Evolutionary conservation across 2,113 vertebrate species (phyloP).

Genomic region (Tetrax tetrax): DNA sequence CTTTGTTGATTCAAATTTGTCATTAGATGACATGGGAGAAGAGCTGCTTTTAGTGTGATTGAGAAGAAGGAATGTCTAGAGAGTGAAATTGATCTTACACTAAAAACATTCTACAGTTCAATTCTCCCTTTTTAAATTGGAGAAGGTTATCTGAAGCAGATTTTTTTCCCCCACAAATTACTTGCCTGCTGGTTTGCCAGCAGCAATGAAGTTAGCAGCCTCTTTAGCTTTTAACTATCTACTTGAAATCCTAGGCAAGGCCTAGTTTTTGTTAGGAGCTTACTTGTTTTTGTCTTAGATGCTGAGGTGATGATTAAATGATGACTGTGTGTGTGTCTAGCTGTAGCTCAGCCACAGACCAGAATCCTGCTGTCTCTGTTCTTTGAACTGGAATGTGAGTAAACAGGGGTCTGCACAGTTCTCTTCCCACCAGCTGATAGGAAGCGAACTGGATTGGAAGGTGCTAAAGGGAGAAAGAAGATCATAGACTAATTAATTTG

Average conservation of each 20-base stretch:
- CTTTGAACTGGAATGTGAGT: background rate
- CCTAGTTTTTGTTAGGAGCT: background rate
- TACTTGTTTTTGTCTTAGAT: background rate
- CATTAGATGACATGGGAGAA: background rate
- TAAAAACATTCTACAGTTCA: background rate
- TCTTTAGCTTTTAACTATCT: background rate
- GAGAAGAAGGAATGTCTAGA: background rate
- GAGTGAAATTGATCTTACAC: background rate
- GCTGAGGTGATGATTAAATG: background rate
- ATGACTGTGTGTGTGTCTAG: background rate
- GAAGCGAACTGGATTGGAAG: background rate
- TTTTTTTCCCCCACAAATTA: background rate
- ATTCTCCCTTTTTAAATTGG: background rate
- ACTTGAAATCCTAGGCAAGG: background rate
- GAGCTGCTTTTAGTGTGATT: background rate
- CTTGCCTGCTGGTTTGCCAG: background rate
- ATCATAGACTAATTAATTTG: accelerated
- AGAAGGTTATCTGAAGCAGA: background rate
- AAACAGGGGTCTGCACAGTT: background rate
- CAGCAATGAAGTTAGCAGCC: background rate
- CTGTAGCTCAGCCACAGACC: background rate
- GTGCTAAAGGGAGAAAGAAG: background rate
- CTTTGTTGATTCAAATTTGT: background rate
- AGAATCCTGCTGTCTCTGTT: background rate
- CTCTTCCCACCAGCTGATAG: background rate